Conservation (phyloP, 2,797 vertebrate species). For the Scolopax bukidnonensis region DNA sequence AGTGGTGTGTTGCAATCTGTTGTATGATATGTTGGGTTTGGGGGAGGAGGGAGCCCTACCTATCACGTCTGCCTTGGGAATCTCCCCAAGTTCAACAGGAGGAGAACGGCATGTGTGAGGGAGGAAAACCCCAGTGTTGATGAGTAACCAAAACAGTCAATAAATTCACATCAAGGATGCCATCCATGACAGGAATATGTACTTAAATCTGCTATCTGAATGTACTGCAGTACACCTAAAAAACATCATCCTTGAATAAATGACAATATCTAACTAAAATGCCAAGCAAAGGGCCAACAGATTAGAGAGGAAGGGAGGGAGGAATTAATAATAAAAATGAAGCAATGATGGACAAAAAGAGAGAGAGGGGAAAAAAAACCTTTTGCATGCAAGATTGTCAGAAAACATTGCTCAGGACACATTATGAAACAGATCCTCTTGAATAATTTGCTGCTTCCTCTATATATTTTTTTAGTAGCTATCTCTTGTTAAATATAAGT, state of each 20-base stretch:
- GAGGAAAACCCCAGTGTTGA: neutral
- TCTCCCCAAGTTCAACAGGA: slow-evolving; percentile 6
- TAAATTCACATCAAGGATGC: slow-evolving; percentile 15
- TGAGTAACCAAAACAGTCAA: neutral
- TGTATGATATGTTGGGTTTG: neutral
- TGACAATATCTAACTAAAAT: neutral
- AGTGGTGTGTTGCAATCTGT: neutral
- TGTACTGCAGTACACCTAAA: neutral
- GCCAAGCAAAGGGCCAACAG: neutral
- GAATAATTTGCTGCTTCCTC: neutral
- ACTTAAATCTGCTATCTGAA: neutral
- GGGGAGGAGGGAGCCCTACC: neutral
- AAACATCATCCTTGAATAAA: neutral
- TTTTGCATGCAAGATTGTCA: neutral
- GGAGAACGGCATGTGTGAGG: neutral
- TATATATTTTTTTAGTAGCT: neutral
- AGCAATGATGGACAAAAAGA: neutral
- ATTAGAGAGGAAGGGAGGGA: neutral
- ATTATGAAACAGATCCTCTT: neutral
- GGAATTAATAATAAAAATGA: neutral
- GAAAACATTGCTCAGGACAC: neutral
- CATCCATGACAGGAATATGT: neutral
- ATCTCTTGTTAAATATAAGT: neutral
- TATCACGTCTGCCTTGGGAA: neutral
- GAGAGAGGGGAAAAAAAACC: neutral